phyloP scores from a whole-genome alignment of 2,797 vertebrate genomes.

The Remorina albescens region DNA sequence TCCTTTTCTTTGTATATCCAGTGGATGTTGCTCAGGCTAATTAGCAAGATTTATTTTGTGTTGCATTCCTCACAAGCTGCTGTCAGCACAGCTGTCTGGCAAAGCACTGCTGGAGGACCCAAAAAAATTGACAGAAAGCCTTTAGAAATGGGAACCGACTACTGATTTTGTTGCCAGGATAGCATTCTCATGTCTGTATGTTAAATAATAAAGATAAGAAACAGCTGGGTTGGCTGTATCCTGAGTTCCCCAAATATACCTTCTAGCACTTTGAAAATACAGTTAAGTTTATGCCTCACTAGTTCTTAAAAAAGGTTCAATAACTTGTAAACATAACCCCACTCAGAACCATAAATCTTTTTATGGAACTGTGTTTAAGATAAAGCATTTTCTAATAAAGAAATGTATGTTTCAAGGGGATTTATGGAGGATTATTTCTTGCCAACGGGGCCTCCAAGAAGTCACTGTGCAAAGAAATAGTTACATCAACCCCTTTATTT shows the following conservation, averaged over 20 bases:
- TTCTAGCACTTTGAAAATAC: not conserved
- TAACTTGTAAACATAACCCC: not conserved
- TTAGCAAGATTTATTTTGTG: slow-evolving; percentile 32
- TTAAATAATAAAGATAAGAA: not conserved
- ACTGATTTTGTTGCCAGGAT: not conserved
- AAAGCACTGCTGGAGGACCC: not conserved
- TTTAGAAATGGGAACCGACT: not conserved
- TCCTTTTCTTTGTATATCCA: slow-evolving; percentile 27
- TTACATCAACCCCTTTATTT: not conserved
- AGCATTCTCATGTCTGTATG: not conserved
- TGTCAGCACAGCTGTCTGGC: slow-evolving; percentile 10
- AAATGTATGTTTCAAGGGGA: too few relatives aligned
- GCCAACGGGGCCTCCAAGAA: too few relatives aligned
- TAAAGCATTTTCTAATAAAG: too few relatives aligned
- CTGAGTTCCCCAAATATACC: not conserved
- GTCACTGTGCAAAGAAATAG: too few relatives aligned
- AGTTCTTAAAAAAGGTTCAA: not conserved
- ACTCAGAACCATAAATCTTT: not conserved
- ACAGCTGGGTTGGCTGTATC: not conserved
- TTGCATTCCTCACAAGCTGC: slow-evolving; percentile 1
- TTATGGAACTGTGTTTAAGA: too few relatives aligned
- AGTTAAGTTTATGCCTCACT: too few relatives aligned
- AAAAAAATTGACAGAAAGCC: not conserved
- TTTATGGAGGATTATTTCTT: too few relatives aligned
- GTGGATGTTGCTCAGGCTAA: slow-evolving; percentile 36